phyloP scores from a whole-genome alignment of 1,140 invertebrate species.

The Drosophila lacteicornis region DNA sequence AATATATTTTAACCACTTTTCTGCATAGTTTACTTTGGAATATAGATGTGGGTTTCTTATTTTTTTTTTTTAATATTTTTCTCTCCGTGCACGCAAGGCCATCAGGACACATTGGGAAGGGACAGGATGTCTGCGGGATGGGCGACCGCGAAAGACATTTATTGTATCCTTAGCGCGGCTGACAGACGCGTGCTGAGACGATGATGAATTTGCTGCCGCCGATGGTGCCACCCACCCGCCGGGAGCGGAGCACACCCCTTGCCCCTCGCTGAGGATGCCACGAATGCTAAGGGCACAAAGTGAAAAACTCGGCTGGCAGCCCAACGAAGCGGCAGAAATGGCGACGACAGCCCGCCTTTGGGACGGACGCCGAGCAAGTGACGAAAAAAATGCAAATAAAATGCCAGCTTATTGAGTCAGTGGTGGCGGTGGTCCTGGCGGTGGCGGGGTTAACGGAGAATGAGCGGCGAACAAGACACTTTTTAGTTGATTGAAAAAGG shows the following conservation, averaged over 20 bases:
- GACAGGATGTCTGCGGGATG: conserved; percentile 40
- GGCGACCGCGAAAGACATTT: conserved; percentile 78
- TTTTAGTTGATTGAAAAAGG: conserved; percentile 81
- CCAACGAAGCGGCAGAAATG: conserved; percentile 59
- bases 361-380: conserved; percentile 58
- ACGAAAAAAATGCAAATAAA: conserved; percentile 81
- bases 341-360: conserved; percentile 49
- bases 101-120: conserved; percentile 25
- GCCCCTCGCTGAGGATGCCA: conserved; percentile 6
- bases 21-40: no score
- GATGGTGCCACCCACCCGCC: conserved; percentile 17
- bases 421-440: conserved; percentile 10
- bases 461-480: conserved; percentile 47
- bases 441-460: conserved; percentile 1
- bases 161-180: conserved; percentile 80
- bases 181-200: conserved; percentile 81
- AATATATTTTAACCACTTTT: no score
- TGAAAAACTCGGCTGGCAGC: conserved; percentile 52
- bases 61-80: background rate
- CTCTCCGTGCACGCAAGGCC: conserved; percentile 17
- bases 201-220: conserved; percentile 76
- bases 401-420: conserved; percentile 78
- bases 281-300: conserved; percentile 48
- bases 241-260: background rate
- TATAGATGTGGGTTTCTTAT: background rate